phyloP scores from a whole-genome alignment of 1,140 invertebrate genomes.

The Aricia agestis region DNA sequence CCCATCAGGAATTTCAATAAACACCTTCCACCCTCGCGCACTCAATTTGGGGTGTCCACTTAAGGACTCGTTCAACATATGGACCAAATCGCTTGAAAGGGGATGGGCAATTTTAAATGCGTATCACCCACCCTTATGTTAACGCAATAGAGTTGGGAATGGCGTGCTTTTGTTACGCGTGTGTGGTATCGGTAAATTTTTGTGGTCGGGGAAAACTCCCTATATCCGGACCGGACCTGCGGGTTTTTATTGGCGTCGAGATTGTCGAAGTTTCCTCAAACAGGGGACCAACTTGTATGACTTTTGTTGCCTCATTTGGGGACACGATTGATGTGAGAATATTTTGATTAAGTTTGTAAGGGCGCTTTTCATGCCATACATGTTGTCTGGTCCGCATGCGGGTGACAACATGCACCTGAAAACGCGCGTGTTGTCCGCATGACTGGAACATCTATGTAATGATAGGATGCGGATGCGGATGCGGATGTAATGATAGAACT shows the following conservation, averaged over 20 bases:
- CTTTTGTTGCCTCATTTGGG: constrained; percentile 5
- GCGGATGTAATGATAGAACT: too few relatives aligned
- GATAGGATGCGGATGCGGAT: too few relatives aligned
- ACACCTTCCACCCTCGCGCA: constrained; percentile 52
- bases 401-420: too few relatives aligned
- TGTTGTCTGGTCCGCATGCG: too few relatives aligned
- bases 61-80: constrained; percentile 69
- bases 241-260: constrained; percentile 59
- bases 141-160: constrained; percentile 25
- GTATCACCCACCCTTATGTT: constrained; percentile 8
- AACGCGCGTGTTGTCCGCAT: too few relatives aligned
- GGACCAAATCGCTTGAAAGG: constrained; percentile 54
- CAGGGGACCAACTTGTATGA: constrained; percentile 25
- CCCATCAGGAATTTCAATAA: constrained; percentile 67
- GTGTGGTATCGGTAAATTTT: constrained; percentile 38
- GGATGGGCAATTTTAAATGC: constrained; percentile 23
- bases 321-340: neutral
- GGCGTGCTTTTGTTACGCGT: constrained; percentile 18
- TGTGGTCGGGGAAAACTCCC: constrained; percentile 56
- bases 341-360: neutral
- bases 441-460: too few relatives aligned
- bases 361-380: too few relatives aligned
- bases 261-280: constrained; percentile 45
- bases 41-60: constrained; percentile 64
- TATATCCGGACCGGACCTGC: constrained; percentile 62